These are phyloP conservation scores for Dermatemys mawii DNA, from an alignment of 2,113 vertebrate species.

Conservation along the genomic window DNA sequence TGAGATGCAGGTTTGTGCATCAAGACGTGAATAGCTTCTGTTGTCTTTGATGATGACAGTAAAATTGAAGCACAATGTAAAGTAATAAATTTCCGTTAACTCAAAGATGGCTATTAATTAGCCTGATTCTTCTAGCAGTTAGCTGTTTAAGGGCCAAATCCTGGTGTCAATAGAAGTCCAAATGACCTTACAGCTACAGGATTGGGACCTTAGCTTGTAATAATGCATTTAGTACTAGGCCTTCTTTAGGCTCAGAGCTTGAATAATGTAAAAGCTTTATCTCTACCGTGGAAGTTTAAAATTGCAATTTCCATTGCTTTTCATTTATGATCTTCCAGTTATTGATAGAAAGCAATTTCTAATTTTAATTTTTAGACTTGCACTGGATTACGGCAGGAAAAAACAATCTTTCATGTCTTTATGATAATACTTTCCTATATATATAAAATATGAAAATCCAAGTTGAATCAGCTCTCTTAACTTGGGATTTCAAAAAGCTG, in stretches of 20 bases:
- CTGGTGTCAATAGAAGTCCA: neutral
- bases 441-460: neutral
- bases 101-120: constrained; percentile 29
- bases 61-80: constrained; percentile 1
- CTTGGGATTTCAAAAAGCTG: constrained; percentile 32
- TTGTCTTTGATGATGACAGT: neutral
- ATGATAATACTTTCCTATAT: neutral
- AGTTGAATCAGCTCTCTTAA: neutral
- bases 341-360: neutral
- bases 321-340: neutral
- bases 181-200: neutral
- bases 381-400: neutral
- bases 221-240: neutral
- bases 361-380: neutral
- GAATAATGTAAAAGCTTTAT: neutral
- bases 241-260: neutral
- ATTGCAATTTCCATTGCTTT: neutral
- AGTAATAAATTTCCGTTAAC: neutral
- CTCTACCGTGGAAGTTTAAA: neutral
- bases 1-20: neutral
- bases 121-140: constrained; percentile 5
- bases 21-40: neutral
- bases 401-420: neutral
- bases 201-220: neutral
- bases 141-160: neutral